Base-by-base conservation (phyloP, 2,113 vertebrate genomes). In the Todiramphus chloris region DNA sequence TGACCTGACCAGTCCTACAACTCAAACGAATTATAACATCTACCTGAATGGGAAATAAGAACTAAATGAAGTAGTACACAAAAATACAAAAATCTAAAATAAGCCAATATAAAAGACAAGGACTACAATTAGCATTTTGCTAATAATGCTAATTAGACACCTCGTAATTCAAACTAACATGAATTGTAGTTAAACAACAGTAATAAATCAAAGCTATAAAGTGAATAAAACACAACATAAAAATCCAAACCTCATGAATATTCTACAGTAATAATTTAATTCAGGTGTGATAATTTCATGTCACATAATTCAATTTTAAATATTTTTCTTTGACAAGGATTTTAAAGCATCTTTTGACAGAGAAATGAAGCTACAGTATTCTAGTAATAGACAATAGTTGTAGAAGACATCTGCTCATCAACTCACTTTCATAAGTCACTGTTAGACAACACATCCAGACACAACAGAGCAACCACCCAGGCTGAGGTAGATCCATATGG, bases 401-500 rank as follows among this genome's bases (percentile, higher is more conserved):
- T 16, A 60, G 21, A 85, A 84, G 23, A 15, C 37, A 37, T 67
- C 30, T 81, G 18, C 13, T 15, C 13, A 83, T 25, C 0, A 0
- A 37, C 35, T 91, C 15, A 12, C 10, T 30, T 31, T 66, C 10
- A 5, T 25, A 90, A 66, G 12, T 41, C 43, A 58, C 6, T 1
- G 0, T 33, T 24, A 68, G 17, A 66, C 28, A 67, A 24, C 13
- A 5, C 0, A 0, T n/a, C 30, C 30, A 48, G 35, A 50, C 20
- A 56, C 25, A 60, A 39, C 2, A 0, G 3, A n/a, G 72, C 21
- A 77, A 4, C n/a, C 31, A 7, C 35, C 16, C 3, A 2, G 25
- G 59, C 35, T 37, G 16, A 19, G 12, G 30, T 5, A 74, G 77
- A 50, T 41, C 60, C 37, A 27, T 13, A 43, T 0, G 7, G 53